These are phyloP conservation scores for Daboia siamensis DNA, from an alignment of 2,113 vertebrate species.

Conservation along the genomic window DNA sequence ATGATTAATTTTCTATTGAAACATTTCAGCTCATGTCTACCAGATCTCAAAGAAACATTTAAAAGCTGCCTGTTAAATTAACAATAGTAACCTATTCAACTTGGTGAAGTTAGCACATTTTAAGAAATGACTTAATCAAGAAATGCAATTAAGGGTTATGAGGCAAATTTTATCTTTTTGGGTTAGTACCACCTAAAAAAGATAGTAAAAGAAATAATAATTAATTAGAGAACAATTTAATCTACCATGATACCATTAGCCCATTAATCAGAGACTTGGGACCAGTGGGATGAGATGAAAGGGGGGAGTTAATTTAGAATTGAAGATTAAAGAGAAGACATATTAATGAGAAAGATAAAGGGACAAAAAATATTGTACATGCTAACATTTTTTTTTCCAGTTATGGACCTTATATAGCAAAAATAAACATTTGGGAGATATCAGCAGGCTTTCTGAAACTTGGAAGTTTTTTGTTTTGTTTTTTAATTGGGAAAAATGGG, in stretches of 20 bases:
- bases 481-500: neutral
- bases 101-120: neutral
- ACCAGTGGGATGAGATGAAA: neutral
- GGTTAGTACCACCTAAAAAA: constrained; percentile 14
- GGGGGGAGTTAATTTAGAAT: neutral
- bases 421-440: neutral
- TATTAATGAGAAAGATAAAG: neutral
- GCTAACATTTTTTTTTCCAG: too few species aligned
- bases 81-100: neutral
- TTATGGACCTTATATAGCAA: neutral
- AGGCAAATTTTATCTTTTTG: constrained; percentile 25
- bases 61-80: constrained; percentile 22
- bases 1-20: neutral
- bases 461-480: neutral
- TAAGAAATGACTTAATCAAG: constrained; percentile 17
- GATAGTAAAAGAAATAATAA: constrained; percentile 25
- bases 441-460: neutral
- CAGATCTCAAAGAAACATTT: neutral
- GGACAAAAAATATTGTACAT: neutral
- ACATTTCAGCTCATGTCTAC: neutral
- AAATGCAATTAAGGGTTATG: constrained; percentile 18
- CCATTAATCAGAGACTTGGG: constrained; percentile 9
- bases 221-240: constrained; percentile 24
- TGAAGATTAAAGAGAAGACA: neutral
- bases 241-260: constrained; percentile 10